A percentile compares a stretch with the other conserved stretches of the same genome.
Conservation (phyloP, 2,888 invertebrate genomes). For the Acrobasis repandana region DNA sequence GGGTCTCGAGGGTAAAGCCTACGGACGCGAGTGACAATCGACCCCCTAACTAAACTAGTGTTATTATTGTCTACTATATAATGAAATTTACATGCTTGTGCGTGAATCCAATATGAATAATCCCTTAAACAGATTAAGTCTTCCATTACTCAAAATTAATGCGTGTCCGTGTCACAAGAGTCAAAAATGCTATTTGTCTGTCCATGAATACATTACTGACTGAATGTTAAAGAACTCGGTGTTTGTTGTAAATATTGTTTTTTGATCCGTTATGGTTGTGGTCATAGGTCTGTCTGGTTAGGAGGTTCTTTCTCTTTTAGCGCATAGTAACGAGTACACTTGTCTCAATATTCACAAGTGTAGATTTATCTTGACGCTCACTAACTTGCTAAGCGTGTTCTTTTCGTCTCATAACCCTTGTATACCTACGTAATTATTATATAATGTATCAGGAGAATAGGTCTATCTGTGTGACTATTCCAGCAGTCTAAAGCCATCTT, state of each 20-base stretch:
- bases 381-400: no score
- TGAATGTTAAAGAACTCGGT: conserved; percentile 1
- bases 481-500: no score
- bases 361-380: no score
- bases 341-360: no score
- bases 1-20: no score
- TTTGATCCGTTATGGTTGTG: neutral
- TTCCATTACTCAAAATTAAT: conserved; percentile 15
- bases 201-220: neutral
- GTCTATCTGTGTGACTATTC: no score
- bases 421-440: no score
- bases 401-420: no score
- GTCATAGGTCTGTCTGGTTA: neutral
- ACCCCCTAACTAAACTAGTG: no score
- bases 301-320: neutral
- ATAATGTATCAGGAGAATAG: no score
- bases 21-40: no score
- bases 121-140: conserved; percentile 12
- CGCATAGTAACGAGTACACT: no score
- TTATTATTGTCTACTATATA: conserved; percentile 8
- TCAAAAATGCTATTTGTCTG: conserved; percentile 8
- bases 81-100: conserved; percentile 15
- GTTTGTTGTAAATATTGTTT: neutral
- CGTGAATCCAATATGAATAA: conserved; percentile 11
- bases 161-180: conserved; percentile 6